Evolutionary conservation across 2,113 vertebrate species (phyloP).

Genomic region (Alligator mississippiensis): DNA sequence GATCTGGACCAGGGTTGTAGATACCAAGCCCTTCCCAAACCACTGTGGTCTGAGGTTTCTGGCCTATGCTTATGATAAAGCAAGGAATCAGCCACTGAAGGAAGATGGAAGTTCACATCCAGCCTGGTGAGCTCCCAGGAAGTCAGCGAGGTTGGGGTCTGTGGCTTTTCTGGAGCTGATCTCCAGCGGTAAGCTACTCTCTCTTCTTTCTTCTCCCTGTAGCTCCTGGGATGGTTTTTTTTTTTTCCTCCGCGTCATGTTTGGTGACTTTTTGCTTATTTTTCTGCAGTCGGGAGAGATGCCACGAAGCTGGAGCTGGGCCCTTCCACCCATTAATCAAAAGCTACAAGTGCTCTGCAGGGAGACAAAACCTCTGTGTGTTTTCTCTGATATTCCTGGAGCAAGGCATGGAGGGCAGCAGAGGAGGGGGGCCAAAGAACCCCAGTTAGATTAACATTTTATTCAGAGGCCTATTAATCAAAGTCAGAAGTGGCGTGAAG

Average conservation of each 20-base stretch:
- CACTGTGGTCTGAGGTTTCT: background rate
- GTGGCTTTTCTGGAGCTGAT: background rate
- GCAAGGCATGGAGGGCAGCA: conserved; percentile 6
- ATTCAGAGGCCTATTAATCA: conserved; percentile 84
- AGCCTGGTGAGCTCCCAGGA: background rate
- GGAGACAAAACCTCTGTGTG: conserved; percentile 76
- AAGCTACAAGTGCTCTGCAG: conserved; percentile 74
- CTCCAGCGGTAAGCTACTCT: background rate
- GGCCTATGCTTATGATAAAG: background rate
- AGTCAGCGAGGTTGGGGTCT: background rate
- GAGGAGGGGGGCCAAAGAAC: conserved; percentile 53
- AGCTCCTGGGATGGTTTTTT: conserved; percentile 36
- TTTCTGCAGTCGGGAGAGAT: conserved; percentile 78
- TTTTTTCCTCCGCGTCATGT: conserved; percentile 62
- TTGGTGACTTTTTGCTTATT: conserved; percentile 83
- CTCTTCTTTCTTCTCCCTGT: conserved; percentile 13
- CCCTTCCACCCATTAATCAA: conserved; percentile 84
- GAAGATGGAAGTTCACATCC: conserved; percentile 2
- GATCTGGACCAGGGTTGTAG: background rate
- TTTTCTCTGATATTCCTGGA: conserved; percentile 74
- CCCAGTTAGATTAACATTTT: conserved; percentile 76
- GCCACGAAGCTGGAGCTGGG: conserved; percentile 70
- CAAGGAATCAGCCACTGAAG: background rate
- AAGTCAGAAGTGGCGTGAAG: conserved; percentile 76
- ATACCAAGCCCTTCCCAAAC: background rate